Evolutionary conservation across 1,140 invertebrate species (phyloP).

Genomic region (Solen grandis): DNA sequence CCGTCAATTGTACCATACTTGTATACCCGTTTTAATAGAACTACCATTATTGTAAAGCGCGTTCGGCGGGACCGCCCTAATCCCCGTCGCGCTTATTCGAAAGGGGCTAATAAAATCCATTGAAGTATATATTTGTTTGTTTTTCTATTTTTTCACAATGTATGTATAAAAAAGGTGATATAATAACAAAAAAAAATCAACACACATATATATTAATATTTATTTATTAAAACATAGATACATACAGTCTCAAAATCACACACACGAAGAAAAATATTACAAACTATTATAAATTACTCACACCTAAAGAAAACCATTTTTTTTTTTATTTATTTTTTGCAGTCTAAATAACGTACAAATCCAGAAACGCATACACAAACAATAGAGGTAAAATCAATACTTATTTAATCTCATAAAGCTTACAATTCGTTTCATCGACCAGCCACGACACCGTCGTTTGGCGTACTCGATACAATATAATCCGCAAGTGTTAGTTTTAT

Average conservation of each 20-base stretch:
- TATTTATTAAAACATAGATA: background rate
- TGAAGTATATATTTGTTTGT: background rate
- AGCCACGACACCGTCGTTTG: background rate
- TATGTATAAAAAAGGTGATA: background rate
- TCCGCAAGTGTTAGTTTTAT: background rate
- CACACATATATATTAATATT: background rate
- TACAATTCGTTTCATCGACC: background rate
- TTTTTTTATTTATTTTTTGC: background rate
- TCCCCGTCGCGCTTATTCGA: background rate
- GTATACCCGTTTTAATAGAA: constrained; percentile 18
- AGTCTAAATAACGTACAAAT: background rate
- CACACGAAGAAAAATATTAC: too few relatives aligned
- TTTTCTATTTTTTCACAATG: background rate
- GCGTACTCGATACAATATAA: background rate
- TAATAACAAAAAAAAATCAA: background rate
- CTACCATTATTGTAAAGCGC: background rate
- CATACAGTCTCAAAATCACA: too few relatives aligned
- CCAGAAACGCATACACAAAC: background rate
- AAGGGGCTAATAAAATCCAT: background rate
- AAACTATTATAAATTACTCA: too few relatives aligned
- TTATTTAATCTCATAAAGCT: background rate
- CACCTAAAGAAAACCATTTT: background rate
- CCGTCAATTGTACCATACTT: constrained; percentile 7
- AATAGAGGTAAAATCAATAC: background rate
- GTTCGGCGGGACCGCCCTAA: background rate